A percentile compares a stretch with the other conserved stretches of the same genome.
Conservation (phyloP, 2,797 vertebrate species). For the Gastrophryne carolinensis region DNA sequence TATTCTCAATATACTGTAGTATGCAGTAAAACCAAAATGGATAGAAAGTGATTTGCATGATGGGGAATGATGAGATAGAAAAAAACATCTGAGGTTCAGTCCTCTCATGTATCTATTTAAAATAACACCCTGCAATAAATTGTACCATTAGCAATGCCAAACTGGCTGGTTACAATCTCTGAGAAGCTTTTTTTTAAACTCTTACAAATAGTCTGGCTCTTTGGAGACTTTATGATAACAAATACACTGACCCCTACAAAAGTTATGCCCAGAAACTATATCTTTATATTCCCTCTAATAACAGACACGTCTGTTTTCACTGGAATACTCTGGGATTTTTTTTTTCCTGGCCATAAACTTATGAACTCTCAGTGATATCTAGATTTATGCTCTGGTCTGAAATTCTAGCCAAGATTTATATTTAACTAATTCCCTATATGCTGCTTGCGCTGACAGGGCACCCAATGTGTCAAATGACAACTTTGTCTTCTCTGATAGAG, state of each 20-base stretch:
- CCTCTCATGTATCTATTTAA: not conserved
- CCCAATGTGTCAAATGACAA: conserved; percentile 57
- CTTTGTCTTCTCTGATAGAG: conserved; percentile 51
- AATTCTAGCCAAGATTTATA: not conserved
- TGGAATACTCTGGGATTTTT: conserved; percentile 24
- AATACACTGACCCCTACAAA: not conserved
- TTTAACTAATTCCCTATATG: conserved; percentile 41
- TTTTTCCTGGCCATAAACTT: conserved; percentile 43
- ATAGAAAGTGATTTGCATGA: no score
- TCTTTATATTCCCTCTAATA: conserved; percentile 30
- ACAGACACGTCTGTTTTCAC: conserved; percentile 33
- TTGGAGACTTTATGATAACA: conserved; percentile 44
- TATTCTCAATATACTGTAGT: no score
- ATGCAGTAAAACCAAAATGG: no score
- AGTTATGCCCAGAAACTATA: not conserved
- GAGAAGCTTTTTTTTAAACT: conserved; percentile 25
- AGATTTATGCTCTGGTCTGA: conserved; percentile 24
- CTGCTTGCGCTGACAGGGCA: conserved; percentile 62
- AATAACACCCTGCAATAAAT: not conserved
- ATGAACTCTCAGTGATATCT: not conserved
- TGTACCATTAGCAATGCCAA: not conserved
- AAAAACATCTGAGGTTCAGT: not conserved
- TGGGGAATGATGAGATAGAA: not conserved
- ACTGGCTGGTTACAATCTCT: conserved; percentile 16
- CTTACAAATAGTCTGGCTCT: conserved; percentile 35